Conservation (phyloP, 2,888 invertebrate genomes). For the Phaedon cochleariae region DNA sequence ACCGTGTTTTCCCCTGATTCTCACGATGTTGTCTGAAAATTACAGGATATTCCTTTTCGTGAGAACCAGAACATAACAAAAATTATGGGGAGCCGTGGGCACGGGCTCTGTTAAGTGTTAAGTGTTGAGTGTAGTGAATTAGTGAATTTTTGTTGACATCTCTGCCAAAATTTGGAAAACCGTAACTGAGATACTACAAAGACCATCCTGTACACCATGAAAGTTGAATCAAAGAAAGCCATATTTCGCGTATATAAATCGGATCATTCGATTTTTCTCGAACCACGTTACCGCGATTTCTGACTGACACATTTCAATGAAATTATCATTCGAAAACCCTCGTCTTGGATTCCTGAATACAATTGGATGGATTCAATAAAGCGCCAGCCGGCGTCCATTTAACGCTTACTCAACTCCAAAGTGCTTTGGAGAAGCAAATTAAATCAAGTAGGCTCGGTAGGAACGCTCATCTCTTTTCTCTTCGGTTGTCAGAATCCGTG, state of each 20-base stretch:
- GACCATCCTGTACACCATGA: not conserved
- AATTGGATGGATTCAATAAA: conserved; percentile 30
- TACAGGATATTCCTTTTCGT: too few species aligned
- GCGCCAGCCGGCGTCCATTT: conserved; percentile 38
- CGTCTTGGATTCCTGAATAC: conserved; percentile 19
- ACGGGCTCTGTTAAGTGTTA: too few species aligned
- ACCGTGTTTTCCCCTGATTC: too few species aligned
- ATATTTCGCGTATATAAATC: not conserved
- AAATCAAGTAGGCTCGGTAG: conserved; percentile 39
- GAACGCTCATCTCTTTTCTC: conserved; percentile 34
- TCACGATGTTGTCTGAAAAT: too few species aligned
- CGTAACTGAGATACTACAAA: too few species aligned
- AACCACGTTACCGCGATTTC: not conserved
- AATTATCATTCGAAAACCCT: conserved; percentile 19
- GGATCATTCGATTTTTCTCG: not conserved
- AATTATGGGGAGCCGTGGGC: too few species aligned
- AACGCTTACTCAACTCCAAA: conserved; percentile 42
- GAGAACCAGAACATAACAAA: too few species aligned
- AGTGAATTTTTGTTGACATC: too few species aligned
- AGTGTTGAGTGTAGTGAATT: too few species aligned
- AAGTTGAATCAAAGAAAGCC: not conserved
- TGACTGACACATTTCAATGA: conserved; percentile 12
- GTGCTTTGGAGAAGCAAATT: conserved; percentile 45
- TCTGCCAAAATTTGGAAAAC: too few species aligned
- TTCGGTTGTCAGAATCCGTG: conserved; percentile 34